Evolutionary conservation across 2,888 invertebrate species (phyloP), one percentile per base, ranked within the genome.

Genomic region (Nymphalis c-album): DNA sequence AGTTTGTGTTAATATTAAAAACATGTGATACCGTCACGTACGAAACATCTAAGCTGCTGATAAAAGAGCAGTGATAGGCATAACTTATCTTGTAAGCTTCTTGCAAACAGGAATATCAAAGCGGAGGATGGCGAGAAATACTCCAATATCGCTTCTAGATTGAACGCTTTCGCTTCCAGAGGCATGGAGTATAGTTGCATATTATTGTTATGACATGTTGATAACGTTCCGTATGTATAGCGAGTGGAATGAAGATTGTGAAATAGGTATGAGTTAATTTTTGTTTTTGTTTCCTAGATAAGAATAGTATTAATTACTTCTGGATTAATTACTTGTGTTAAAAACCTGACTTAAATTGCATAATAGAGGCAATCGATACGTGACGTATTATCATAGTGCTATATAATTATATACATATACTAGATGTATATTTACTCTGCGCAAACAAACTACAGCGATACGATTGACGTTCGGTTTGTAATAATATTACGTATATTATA

Each of bases 51-150:
- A 57, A 18, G 18, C 18, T 40, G n/a, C 18, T 13, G 31, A 18
- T 40, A 57, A 57, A 57, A 57, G 57, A 40, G 47, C 46, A 47
- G 16, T 60, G 48, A 60, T 60, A 47, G 40, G 17, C 17, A 47
- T 31, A 47, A 31, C 50, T 50, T 64, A 48, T 57, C 57, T 40
- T 57, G 57, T 57, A 63, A 46, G 45, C 45, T 63, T 55, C 55
- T 17, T 45, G 22, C 53, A 55, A 8, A 17, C 51, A 63, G 45
- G 63, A 26, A 55, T 26, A 45, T 53, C 51, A 55, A 63, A 63
- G 51, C 46, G 45, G 18, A 60, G 59, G 46, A 59, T 50, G 60
- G 46, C 45, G 50, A 59, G 51, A 64, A 67, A 63, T 60, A 67
- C 63, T 63, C 58, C 59, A 50, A 20, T 53, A 59, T 31, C 51